Base-by-base conservation (phyloP, 2,888 invertebrate genomes). In the Scaptomyza polygonia region DNA sequence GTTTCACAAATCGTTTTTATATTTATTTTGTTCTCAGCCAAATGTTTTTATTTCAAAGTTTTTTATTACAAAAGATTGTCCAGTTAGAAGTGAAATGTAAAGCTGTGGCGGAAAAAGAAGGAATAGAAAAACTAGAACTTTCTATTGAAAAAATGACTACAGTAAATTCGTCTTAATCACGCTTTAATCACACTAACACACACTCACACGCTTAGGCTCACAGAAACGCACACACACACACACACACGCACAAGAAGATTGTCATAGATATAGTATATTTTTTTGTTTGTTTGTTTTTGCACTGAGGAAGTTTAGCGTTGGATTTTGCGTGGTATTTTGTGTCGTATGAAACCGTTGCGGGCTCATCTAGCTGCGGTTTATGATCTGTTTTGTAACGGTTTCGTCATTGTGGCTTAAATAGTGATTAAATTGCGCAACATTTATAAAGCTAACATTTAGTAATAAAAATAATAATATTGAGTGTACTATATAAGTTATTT, bases 131-230 rank as follows among this genome's bases (percentile, higher is more conserved):
- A 52, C 51, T 64, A 32, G 14, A 44, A 48, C 58, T 58, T 69
- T 58, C 57, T 64, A 56, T 25, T 66, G 58, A 74, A 75, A 75
- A 82, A 68, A 62, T 72, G 64, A 80, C 78, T 82, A 83, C 76
- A 86, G 83, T 82, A 82, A 82, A 82, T 86, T 82, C 82, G 82
- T 82, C 83, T 86, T 83, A 80, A 86, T 82, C 83, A 82, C 86
- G 54, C 83, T 61, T 80, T 65, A 85, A 74, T 76, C 72, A 42
- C 81, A 76, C 61, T 66, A 64, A 25, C n/a, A 25, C 49, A 51
- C 39, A 40, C 53, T 44, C 57, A 43, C 49, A 36, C 55, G 58
- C 63, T 42, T 51, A 47, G 67, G 21, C n/a, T 36, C 16, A 42
- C n/a, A n/a, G n/a, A n/a, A n/a, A n/a, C 36, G 27, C 52, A 29